Evolutionary conservation across 2,113 vertebrate species (phyloP).

Genomic region (Melanocharis versteri): DNA sequence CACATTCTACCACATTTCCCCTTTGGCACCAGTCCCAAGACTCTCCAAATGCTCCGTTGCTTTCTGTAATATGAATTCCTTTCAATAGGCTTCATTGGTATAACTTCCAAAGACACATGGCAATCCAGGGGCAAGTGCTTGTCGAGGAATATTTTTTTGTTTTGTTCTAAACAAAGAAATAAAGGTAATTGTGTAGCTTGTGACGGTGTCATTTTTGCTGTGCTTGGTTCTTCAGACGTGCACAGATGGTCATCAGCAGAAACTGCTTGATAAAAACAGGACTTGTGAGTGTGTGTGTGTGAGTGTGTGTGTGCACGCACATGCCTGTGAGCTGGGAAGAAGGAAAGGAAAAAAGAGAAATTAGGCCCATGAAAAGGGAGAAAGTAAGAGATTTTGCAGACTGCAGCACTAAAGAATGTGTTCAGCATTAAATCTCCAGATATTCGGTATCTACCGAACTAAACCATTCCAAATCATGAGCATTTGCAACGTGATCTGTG

Average conservation of each 20-base stretch:
- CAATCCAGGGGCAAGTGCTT: background rate
- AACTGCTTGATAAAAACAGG: background rate
- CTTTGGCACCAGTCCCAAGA: constrained; percentile 5
- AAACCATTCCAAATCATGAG: constrained; percentile 30
- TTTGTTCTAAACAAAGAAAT: background rate
- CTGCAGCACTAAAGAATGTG: background rate
- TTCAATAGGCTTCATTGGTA: background rate
- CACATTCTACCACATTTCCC: constrained; percentile 13
- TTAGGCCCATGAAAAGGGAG: background rate
- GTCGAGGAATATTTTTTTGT: background rate
- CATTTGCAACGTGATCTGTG: constrained; percentile 6
- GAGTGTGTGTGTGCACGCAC: accelerated
- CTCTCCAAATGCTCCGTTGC: background rate
- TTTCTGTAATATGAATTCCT: background rate
- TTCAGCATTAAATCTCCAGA: constrained; percentile 33
- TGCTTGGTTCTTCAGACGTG: background rate
- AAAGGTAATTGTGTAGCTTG: background rate
- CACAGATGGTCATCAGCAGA: background rate
- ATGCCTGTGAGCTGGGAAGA: background rate
- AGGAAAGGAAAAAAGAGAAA: background rate
- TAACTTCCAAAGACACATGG: background rate
- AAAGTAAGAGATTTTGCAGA: constrained; percentile 10
- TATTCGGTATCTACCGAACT: constrained; percentile 4
- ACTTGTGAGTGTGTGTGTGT: background rate
- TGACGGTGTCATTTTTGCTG: background rate